Percentiles rank a stretch among this genome's conserved stretches.
Conservation (phyloP, 2,113 vertebrate species). For the Panthera uncia region DNA sequence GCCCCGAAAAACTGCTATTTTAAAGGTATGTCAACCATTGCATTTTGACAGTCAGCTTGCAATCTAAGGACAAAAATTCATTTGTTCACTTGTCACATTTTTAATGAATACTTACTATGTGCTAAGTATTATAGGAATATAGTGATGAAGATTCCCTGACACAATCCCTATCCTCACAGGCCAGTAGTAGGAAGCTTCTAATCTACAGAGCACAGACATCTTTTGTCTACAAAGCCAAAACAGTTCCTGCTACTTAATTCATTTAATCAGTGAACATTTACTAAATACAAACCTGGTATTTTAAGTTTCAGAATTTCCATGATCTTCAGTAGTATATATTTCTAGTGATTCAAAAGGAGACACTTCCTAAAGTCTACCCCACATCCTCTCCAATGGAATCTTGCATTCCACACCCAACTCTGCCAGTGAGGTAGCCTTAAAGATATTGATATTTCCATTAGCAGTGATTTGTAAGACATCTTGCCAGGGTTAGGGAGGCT, state of each 20-base stretch:
- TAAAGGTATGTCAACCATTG: neutral
- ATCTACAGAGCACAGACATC: neutral
- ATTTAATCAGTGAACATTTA: neutral
- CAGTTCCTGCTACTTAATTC: neutral
- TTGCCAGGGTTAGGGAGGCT: neutral
- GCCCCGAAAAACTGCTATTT: neutral
- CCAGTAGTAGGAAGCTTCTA: neutral
- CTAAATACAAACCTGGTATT: neutral
- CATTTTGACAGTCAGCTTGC: neutral
- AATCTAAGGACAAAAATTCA: slow-evolving; percentile 11
- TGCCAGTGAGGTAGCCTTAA: neutral
- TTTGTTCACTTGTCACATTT: neutral
- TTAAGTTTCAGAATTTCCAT: slow-evolving; percentile 24
- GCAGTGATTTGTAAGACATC: neutral
- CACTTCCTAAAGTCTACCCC: neutral
- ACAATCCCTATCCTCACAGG: neutral
- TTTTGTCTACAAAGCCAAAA: neutral
- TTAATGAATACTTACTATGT: neutral
- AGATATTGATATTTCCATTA: neutral
- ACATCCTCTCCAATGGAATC: neutral
- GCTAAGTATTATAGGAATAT: neutral
- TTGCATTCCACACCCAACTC: neutral
- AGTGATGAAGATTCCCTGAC: neutral
- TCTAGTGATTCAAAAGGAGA: slow-evolving; percentile 36
- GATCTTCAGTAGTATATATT: slow-evolving; percentile 10